Base-by-base conservation (phyloP, 2,888 invertebrate species). In the Scelioninae gen. 1 region DNA sequence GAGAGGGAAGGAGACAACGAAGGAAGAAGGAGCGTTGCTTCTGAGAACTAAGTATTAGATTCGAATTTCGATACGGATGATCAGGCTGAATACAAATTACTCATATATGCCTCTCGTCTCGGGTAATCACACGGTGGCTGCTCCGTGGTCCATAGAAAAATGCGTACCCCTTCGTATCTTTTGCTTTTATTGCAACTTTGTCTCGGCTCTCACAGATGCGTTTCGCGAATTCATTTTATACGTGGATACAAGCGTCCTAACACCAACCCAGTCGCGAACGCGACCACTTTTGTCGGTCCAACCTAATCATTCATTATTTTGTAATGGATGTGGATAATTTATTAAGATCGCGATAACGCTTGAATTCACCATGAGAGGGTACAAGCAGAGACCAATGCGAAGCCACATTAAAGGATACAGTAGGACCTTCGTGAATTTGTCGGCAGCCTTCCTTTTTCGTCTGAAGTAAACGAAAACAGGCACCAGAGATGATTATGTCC, bases 31-130 rank as follows among this genome's bases (percentile, higher is more conserved):
- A 87, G 86, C 85, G 85, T 84, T 84, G 89, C 91, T 92, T 92
- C 92, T 92, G 91, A 92, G 92, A 92, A 92, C 92, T 92, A 92
- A 92, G 92, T 92, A n/a, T n/a, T n/a, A 92, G 92, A 92, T 92
- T 92, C 91, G 92, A 92, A 92, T 92, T 92, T 92, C 91, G 92
- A 92, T 92, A 92, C 92, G 92, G 92, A 92, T 92, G 92, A 92
- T 92, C 92, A 91, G 90, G 91, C 92, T 92, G 92, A 92, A 92
- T 92, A 92, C 92, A 92, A 92, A 92, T 92, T 92, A 92, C 92
- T 92, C 91, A 91, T 91, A 92, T 91, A 90, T 92, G 88, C 90
- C 88, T 87, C 88, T 87, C 89, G 86, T 87, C 89, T 86, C 85
- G 86, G 89, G 91, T 92, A 92, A 92, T 92, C 92, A 92, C 91